A percentile compares a stretch with the other conserved stretches of the same genome.
Evolutionary conservation across 2,113 vertebrate genomes (phyloP).

Genomic region (Megaceryle maxima): DNA sequence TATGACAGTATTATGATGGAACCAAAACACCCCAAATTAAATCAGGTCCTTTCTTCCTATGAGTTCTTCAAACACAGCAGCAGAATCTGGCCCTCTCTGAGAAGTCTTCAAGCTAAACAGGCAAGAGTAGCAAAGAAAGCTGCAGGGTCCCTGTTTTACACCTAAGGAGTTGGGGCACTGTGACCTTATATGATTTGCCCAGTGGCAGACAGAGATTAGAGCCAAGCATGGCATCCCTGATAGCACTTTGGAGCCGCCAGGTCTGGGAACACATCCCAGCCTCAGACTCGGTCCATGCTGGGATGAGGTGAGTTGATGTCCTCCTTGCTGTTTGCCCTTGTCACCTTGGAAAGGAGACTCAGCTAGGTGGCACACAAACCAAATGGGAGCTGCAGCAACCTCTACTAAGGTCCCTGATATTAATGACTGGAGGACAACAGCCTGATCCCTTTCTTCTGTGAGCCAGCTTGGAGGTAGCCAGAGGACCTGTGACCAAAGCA

Average conservation of each 20-base stretch:
- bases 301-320: not conserved
- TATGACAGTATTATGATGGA: not conserved
- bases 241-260: not conserved
- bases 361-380: not conserved
- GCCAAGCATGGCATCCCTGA: not conserved
- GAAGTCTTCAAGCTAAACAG: not conserved
- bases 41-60: not conserved
- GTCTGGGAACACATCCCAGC: not conserved
- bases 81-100: not conserved
- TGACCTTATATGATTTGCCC: not conserved
- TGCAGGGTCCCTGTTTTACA: not conserved
- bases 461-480: not conserved
- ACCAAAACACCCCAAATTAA: not conserved
- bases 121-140: not conserved
- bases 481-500: not conserved
- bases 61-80: not conserved
- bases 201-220: not conserved
- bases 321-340: not conserved
- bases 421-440: not conserved
- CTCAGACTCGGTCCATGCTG: not conserved
- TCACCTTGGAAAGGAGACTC: not conserved
- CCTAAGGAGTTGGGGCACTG: fast-evolving
- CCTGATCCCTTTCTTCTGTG: not conserved
- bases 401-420: not conserved
- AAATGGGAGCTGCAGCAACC: not conserved